phyloP scores from a whole-genome alignment of 2,797 vertebrate genomes.

The Pitangus sulphuratus region DNA sequence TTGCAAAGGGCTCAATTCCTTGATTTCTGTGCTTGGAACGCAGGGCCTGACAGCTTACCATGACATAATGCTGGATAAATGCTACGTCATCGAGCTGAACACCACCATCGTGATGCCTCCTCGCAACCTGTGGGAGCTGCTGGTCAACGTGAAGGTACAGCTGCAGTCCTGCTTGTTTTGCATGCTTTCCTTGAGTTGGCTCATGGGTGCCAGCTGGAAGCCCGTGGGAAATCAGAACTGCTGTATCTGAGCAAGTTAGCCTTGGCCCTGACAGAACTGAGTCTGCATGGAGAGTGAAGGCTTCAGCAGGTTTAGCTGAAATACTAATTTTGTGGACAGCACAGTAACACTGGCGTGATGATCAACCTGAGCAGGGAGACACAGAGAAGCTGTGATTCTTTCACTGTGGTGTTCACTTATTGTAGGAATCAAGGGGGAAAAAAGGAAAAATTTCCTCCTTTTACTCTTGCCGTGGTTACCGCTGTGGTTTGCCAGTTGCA shows the following conservation, averaged over 20 bases:
- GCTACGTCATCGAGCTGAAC: constrained; percentile 93
- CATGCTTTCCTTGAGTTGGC: background rate
- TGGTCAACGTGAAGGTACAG: constrained; percentile 92
- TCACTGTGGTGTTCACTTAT: background rate
- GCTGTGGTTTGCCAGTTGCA: background rate
- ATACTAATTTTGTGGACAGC: background rate
- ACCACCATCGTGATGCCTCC: constrained; percentile 93
- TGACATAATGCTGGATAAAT: constrained; percentile 92
- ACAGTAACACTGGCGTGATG: rapidly evolving
- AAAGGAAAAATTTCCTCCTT: background rate
- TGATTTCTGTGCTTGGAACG: background rate
- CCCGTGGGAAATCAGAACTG: background rate
- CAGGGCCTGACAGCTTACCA: constrained; percentile 94
- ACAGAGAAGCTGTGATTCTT: background rate
- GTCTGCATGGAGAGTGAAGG: background rate
- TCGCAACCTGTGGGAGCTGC: constrained; percentile 93
- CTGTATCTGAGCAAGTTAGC: background rate
- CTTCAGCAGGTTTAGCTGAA: background rate
- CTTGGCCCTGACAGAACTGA: background rate
- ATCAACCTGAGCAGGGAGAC: background rate
- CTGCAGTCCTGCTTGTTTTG: background rate
- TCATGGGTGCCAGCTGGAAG: background rate
- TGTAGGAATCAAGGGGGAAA: background rate
- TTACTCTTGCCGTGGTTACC: background rate
- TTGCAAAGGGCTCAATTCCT: background rate